Percentiles rank a stretch among this genome's conserved stretches.
phyloP scores from a whole-genome alignment of 2,113 vertebrate species.

The Peromyscus californicus region DNA sequence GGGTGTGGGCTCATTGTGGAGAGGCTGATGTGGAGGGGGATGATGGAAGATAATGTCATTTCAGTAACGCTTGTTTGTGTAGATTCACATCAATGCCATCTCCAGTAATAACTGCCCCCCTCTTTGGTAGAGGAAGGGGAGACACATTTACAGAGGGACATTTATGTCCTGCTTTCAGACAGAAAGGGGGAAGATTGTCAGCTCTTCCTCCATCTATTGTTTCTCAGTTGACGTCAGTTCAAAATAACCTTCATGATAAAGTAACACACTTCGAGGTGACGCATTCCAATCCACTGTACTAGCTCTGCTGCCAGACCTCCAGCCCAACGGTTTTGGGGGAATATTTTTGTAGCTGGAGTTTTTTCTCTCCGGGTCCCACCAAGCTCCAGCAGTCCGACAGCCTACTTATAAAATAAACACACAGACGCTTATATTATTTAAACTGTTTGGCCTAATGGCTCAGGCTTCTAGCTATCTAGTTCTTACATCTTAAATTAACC shows the following conservation, averaged over 20 bases:
- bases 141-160: neutral
- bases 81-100: neutral
- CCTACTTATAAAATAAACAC: too few relatives aligned
- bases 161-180: too few relatives aligned
- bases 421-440: too few relatives aligned
- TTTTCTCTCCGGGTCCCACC: too few relatives aligned
- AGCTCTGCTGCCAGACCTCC: rapidly evolving
- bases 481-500: too few relatives aligned
- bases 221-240: neutral
- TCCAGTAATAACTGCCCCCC: neutral
- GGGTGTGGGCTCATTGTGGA: neutral
- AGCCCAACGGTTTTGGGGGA: neutral
- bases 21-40: neutral
- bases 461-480: too few relatives aligned
- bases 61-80: neutral
- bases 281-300: neutral
- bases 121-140: too few relatives aligned
- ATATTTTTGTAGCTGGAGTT: too few relatives aligned
- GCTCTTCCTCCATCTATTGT: neutral
- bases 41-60: neutral
- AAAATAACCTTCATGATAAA: neutral
- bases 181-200: neutral
- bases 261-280: neutral
- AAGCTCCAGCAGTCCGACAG: too few relatives aligned
- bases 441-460: too few relatives aligned